These are phyloP conservation scores for Calonectris borealis DNA, from an alignment of 2,113 vertebrate species.

Conservation along the genomic window DNA sequence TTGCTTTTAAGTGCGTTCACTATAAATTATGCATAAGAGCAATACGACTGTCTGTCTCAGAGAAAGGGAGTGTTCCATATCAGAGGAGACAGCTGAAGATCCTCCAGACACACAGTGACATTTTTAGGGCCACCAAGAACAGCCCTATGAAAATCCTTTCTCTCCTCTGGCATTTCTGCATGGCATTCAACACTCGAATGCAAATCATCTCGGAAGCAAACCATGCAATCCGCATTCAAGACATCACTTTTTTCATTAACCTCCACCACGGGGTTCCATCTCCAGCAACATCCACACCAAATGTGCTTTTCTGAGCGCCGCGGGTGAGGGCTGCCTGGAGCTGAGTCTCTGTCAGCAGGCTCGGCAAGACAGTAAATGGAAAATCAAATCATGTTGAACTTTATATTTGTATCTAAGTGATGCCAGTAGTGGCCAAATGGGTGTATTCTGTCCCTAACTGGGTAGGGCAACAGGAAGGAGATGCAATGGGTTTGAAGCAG, in stretches of 20 bases:
- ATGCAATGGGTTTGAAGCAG: neutral
- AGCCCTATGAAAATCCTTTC: neutral
- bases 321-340: neutral
- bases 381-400: neutral
- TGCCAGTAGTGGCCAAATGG: neutral
- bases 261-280: conserved; percentile 2
- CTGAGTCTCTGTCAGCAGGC: neutral
- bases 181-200: neutral
- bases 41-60: neutral
- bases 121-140: neutral
- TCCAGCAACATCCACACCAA: neutral
- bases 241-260: conserved; percentile 27
- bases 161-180: neutral
- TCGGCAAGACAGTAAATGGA: neutral
- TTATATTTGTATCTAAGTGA: neutral
- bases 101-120: neutral
- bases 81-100: neutral
- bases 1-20: neutral
- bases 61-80: neutral
- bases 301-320: neutral
- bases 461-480: neutral
- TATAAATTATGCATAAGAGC: conserved; percentile 8
- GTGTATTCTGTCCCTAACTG: neutral
- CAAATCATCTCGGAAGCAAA: neutral
- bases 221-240: neutral